These are phyloP conservation scores for Taphrorychus bicolor DNA, from an alignment of 2,888 invertebrate genomes.

Conservation along the genomic window DNA sequence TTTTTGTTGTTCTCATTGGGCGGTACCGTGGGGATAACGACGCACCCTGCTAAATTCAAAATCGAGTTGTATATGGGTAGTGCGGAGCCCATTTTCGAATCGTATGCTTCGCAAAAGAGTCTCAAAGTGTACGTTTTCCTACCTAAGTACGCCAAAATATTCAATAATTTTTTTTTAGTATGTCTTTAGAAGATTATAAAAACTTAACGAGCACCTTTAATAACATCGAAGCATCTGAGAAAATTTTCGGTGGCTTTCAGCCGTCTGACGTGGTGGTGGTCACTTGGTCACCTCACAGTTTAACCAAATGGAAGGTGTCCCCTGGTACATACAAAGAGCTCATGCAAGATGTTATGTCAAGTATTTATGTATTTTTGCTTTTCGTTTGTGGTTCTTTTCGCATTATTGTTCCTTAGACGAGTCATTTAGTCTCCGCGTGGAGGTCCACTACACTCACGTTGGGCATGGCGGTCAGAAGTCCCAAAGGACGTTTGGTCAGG, in stretches of 20 bases:
- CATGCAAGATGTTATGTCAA: conserved; percentile 11
- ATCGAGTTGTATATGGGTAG: conserved; percentile 30
- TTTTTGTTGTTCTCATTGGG: conserved; percentile 34
- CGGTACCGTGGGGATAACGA: conserved; percentile 24
- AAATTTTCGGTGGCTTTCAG: conserved; percentile 19
- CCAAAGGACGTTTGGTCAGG: conserved; percentile 22
- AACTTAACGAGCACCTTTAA: conserved; percentile 29
- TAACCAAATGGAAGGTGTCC: conserved; percentile 29
- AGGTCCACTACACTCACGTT: conserved; percentile 22
- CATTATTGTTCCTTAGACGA: no score
- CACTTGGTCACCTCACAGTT: conserved; percentile 21
- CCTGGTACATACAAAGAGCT: conserved; percentile 18
- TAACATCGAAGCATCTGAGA: conserved; percentile 17
- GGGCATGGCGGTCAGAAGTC: conserved; percentile 21
- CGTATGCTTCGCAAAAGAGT: conserved; percentile 16
- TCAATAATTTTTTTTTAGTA: neutral
- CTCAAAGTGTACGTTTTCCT: conserved; percentile 9
- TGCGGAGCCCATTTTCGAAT: conserved; percentile 24
- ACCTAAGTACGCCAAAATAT: neutral
- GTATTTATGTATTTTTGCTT: no score
- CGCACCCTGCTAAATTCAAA: conserved; percentile 22
- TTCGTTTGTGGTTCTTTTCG: no score
- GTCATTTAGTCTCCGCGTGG: conserved; percentile 1
- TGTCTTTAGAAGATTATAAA: conserved; percentile 12
- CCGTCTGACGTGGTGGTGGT: conserved; percentile 26